Evolutionary conservation across 2,797 vertebrate genomes (phyloP), one percentile per base, ranked within the genome.

Genomic region (Clarias fuscus): DNA sequence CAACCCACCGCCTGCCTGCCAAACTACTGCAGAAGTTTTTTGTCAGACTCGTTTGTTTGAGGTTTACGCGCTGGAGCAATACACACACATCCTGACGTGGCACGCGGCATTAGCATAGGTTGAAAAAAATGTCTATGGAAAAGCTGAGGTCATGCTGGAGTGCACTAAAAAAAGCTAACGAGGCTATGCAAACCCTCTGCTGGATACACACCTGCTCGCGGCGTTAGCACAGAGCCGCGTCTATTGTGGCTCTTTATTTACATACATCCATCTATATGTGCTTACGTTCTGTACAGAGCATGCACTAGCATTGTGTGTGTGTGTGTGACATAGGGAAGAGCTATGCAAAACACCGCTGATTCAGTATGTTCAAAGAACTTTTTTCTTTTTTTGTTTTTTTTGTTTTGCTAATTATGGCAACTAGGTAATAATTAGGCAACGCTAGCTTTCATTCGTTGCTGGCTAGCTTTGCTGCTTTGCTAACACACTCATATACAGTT

Each of bases 11-110:
- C 82, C 85, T 82, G 30, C 68, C 78, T 77, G 62, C 64, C 40
- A 61, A 80, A 72, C 40, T 56, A 48, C 17, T 15, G 81, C 73
- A 56, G 1, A 24, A 27, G 48, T 56, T 64, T 75, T 61, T 75
- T 61, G 48, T 87, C 30, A 13, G 30, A 84, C 75, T n/a, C 7
- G 59, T 84, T 84, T 64, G n/a, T 62, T 61, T 70, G 65, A 62
- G 20, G 53, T 48, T 53, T 40, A 13, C 18, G 11, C 68, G n/a
- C 37, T 62, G 18, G 30, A 61, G 20, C 5, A 37, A 37, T 3
- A 14, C 56, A 78, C 58, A 24, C 13, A 11, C 7, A 20, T 22
- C 56, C 30, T 7, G 24, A 14, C 27, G 61, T 2, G 77, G 62
- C 77, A 6, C 11, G 33, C n/a, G 13, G 18, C 13, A n/a, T 15